phyloP scores from a whole-genome alignment of 2,888 invertebrate genomes.

The Dichetophora obliterata region DNA sequence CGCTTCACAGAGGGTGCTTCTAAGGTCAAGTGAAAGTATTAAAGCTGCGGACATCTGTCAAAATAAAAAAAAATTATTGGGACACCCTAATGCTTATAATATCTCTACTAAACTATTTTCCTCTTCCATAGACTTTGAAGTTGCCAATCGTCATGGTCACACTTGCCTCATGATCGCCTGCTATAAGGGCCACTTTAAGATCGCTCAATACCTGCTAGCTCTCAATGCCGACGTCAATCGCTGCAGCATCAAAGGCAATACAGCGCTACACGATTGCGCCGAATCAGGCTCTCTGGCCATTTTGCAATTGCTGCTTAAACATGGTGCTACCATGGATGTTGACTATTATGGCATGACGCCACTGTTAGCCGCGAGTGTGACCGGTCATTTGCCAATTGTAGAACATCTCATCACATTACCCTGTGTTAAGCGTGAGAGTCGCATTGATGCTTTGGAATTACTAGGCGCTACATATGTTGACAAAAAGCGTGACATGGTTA shows the following conservation, averaged over 20 bases:
- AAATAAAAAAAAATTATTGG: too few relatives aligned
- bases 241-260: conserved; percentile 90
- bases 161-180: conserved; percentile 99
- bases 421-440: conserved; percentile 81
- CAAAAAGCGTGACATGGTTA: conserved; percentile 93
- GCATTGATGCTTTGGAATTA: conserved; percentile 91
- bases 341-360: conserved; percentile 98
- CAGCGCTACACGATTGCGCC: conserved; percentile 97
- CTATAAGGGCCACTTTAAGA: conserved; percentile 93
- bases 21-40: too few relatives aligned
- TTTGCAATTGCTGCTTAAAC: conserved; percentile 86
- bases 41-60: too few relatives aligned
- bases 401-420: conserved; percentile 87
- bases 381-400: conserved; percentile 93
- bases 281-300: conserved; percentile 96
- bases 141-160: conserved; percentile 95
- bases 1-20: too few relatives aligned
- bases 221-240: conserved; percentile 93
- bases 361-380: conserved; percentile 90
- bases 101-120: not conserved
- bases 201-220: conserved; percentile 89
- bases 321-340: conserved; percentile 93
- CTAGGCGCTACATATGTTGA: conserved; percentile 97
- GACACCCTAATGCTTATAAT: too few relatives aligned
- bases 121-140: conserved; percentile 85